These are phyloP conservation scores for Cataglyphis altisquamis DNA, from an alignment of 2,888 invertebrate species.

Conservation along the genomic window DNA sequence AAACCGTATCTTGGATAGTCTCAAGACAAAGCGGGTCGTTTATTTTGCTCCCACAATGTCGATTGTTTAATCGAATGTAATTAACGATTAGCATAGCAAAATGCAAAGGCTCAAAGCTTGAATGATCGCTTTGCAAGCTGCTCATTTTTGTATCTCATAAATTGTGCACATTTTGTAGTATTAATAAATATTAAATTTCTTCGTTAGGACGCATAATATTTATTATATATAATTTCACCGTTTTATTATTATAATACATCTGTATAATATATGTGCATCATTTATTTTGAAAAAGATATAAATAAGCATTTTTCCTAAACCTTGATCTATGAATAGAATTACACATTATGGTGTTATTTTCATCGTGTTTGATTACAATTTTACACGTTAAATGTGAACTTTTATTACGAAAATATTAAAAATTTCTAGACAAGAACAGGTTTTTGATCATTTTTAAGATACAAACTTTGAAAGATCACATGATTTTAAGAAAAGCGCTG, in stretches of 20 bases:
- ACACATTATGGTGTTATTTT: not conserved
- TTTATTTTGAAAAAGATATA: constrained; percentile 13
- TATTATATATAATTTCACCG: not conserved
- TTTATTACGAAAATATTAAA: not conserved
- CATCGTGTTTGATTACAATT: not conserved
- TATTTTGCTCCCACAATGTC: constrained; percentile 27
- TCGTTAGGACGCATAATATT: not conserved
- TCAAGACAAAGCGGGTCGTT: constrained; percentile 13
- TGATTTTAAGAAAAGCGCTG: not conserved
- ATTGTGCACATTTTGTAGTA: not conserved
- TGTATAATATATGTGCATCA: too few relatives aligned
- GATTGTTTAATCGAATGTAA: constrained; percentile 22
- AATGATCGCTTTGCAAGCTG: constrained; percentile 1
- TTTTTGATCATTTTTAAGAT: too few relatives aligned
- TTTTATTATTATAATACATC: not conserved
- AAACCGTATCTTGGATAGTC: not conserved
- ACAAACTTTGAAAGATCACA: not conserved
- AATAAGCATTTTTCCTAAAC: not conserved
- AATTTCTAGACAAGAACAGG: not conserved
- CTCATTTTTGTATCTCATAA: not conserved
- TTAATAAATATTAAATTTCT: not conserved
- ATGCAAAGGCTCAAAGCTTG: not conserved
- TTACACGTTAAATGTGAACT: not conserved
- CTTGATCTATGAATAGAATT: not conserved
- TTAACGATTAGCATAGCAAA: not conserved